These are phyloP conservation scores for Lerema accius DNA, from an alignment of 1,140 invertebrate genomes.

Conservation along the genomic window DNA sequence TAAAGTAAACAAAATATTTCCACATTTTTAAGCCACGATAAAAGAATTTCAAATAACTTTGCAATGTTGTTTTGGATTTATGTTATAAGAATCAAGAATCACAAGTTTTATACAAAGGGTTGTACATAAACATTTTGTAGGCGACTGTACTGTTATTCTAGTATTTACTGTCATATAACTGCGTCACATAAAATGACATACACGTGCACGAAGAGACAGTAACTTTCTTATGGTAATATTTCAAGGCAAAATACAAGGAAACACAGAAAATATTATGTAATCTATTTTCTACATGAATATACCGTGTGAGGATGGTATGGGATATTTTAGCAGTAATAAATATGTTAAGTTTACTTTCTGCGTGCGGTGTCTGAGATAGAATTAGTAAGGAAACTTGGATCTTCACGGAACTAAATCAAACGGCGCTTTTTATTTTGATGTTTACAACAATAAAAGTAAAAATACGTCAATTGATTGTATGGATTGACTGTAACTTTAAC, in stretches of 20 bases:
- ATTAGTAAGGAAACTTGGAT: too few relatives aligned
- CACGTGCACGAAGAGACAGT: conserved; percentile 25
- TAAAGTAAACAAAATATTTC: not conserved
- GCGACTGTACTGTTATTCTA: conserved; percentile 21
- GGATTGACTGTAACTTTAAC: too few relatives aligned
- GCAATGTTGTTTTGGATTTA: conserved; percentile 13
- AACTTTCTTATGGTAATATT: conserved; percentile 34
- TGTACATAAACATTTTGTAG: conserved; percentile 14
- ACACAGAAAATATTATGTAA: conserved; percentile 1
- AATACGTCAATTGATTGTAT: too few relatives aligned
- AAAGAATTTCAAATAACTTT: conserved; percentile 26
- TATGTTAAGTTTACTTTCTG: not conserved
- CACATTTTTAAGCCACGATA: not conserved
- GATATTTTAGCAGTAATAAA: not conserved
- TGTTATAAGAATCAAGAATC: conserved; percentile 19
- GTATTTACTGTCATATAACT: conserved; percentile 25
- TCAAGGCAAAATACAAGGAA: conserved; percentile 16
- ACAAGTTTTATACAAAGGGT: conserved; percentile 3
- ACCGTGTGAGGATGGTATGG: not conserved
- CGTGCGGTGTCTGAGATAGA: too few relatives aligned
- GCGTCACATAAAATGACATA: conserved; percentile 30
- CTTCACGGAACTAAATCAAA: too few relatives aligned
- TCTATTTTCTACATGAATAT: conserved; percentile 1
- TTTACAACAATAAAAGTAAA: too few relatives aligned
- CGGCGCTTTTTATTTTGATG: too few relatives aligned